Base-by-base conservation (phyloP, 2,113 vertebrate genomes). In the Semnopithecus entellus region DNA sequence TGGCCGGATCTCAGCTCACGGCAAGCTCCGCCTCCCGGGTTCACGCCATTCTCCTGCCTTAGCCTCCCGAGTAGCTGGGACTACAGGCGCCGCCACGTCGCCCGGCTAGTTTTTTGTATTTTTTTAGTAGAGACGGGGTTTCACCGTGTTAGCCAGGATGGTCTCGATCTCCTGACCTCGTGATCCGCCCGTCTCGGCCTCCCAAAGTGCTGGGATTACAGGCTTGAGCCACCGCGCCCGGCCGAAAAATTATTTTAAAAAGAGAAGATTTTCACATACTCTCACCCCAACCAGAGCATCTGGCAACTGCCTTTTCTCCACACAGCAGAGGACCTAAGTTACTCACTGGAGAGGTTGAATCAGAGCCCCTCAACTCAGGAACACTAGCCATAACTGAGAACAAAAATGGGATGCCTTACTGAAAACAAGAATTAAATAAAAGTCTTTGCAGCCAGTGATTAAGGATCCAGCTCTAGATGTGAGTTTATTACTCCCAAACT, bases 201-300 rank as follows among this genome's bases (percentile, higher is more conserved):
- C n/a, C n/a, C n/a, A n/a, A n/a, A n/a, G n/a, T n/a, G n/a, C n/a
- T n/a, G n/a, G n/a, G n/a, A n/a, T n/a, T n/a, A n/a, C n/a, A n/a
- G n/a, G n/a, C n/a, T n/a, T n/a, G n/a, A n/a, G n/a, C n/a, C n/a
- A n/a, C n/a, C n/a, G n/a, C n/a, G n/a, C n/a, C n/a, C n/a, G n/a
- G n/a, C n/a, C n/a, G 48, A 64, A 92, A 82, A 82, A 35, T 52
- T n/a, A 59, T 90, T 87, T 86, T 79, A 68, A 96, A 92, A 96
- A 92, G 40, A 83, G 8, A 40, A 89, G 57, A 87, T 22, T 95
- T 48, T 83, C 20, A 83, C 48, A 92, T 95, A 70, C 32, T 84
- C 93, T 66, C 76, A 75, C 20, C 5, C 89, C 76, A 85, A n/a
- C 40, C 64, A 85, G 10, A 48, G 25, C 35, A 88, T 83, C 20